Evolutionary conservation across 2,797 vertebrate species (phyloP).

Genomic region (Rhynchotus rufescens): DNA sequence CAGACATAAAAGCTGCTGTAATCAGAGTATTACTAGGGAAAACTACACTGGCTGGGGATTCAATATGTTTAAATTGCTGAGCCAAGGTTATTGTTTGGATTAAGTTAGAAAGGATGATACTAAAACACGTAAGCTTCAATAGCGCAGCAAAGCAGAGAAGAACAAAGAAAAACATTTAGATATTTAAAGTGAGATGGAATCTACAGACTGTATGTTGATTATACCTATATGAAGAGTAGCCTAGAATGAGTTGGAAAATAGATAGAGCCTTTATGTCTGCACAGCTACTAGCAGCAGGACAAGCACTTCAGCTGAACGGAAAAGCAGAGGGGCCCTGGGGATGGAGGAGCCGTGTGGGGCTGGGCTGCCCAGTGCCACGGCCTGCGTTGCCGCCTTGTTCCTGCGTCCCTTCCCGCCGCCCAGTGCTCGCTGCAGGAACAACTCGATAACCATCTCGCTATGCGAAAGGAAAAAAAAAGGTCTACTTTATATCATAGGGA

Average conservation of each 20-base stretch:
- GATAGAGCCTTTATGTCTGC: neutral
- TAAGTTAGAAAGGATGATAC: slow-evolving; percentile 59
- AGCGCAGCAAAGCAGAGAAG: slow-evolving; percentile 14
- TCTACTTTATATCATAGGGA: neutral
- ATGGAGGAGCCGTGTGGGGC: neutral
- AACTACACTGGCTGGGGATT: slow-evolving; percentile 64
- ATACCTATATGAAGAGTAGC: neutral
- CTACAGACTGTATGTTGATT: neutral
- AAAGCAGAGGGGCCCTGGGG: neutral
- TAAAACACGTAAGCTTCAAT: slow-evolving; percentile 45
- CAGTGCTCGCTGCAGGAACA: neutral
- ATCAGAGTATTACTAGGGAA: slow-evolving; percentile 76
- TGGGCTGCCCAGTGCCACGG: neutral
- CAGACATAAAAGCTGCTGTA: slow-evolving; percentile 78
- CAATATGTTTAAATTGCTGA: slow-evolving; percentile 69
- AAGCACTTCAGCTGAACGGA: neutral
- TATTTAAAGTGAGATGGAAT: neutral
- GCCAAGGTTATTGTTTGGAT: slow-evolving; percentile 73
- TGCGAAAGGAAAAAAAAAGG: neutral
- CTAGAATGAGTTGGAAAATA: neutral
- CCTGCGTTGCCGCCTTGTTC: neutral
- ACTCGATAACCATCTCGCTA: neutral
- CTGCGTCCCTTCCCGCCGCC: neutral
- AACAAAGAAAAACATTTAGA: slow-evolving; percentile 47
- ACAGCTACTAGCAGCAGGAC: neutral